phyloP scores from a whole-genome alignment of 2,888 invertebrate species.

The Cyclophora albipunctata region DNA sequence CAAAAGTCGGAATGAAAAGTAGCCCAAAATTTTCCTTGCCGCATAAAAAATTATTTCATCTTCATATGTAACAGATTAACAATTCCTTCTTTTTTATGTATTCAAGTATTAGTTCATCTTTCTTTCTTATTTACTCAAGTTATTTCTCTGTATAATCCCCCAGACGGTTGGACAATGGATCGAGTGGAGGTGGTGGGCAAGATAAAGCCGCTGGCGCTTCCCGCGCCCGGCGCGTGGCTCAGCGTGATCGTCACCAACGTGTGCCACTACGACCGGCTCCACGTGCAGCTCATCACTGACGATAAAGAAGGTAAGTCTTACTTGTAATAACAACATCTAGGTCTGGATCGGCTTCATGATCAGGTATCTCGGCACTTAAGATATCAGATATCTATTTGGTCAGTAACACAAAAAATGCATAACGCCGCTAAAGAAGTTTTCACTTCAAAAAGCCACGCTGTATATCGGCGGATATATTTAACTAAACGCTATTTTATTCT shows the following conservation, averaged over 20 bases:
- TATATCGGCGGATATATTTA: too few species aligned
- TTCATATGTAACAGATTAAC: background rate
- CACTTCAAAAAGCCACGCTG: too few species aligned
- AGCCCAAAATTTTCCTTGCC: background rate
- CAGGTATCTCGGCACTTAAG: too few species aligned
- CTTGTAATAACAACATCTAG: background rate
- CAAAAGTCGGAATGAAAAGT: background rate
- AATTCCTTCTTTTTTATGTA: background rate
- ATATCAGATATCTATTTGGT: too few species aligned
- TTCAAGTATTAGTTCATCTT: too few species aligned
- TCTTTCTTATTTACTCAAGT: too few species aligned
- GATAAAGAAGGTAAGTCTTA: slow-evolving; percentile 14
- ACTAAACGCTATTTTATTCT: too few species aligned
- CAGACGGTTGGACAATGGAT: slow-evolving; percentile 68
- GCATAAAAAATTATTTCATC: background rate
- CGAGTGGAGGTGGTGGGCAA: slow-evolving; percentile 38
- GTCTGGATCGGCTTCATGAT: too few species aligned
- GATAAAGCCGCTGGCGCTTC: slow-evolving; percentile 35
- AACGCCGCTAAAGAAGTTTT: too few species aligned
- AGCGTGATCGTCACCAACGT: slow-evolving; percentile 45
- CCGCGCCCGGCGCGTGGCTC: slow-evolving; percentile 45
- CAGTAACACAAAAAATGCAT: too few species aligned
- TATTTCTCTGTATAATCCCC: background rate
- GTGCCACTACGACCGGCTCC: slow-evolving; percentile 51
- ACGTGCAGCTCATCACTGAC: slow-evolving; percentile 40